Evolutionary conservation across 35 echinoderm and acorn worm genomes (phyloP), one percentile per base, ranked within the genome.

Genomic region (Anneissia japonica): DNA sequence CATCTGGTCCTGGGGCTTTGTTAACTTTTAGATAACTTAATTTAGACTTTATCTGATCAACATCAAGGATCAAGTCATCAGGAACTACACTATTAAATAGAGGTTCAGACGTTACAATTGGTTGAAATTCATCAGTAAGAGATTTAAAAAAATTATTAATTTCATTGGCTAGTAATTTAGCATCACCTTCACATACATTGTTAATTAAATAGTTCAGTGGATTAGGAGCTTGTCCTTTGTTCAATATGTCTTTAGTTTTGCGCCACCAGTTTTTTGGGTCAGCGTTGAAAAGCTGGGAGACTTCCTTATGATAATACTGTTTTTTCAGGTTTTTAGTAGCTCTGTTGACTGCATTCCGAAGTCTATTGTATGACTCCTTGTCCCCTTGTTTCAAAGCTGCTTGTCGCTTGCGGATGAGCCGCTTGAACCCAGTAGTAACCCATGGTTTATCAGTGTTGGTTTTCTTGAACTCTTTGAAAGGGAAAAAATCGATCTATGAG

Each of bases 1-100:
- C 72, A 46, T 87, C 85, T 21, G 85, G 85, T 29, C 85, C 73
- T 2, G 73, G 3, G 3, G 85, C 13, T 46, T 87, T 87, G 85
- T 37, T 45, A 13, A 79, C 74, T 28, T 87, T 79, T 21, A 87
- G 34, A 31, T 87, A 78, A 75, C 31, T 1, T 37, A 38, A 73
- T 38, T 85, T 85, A 26, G 33, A 32, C 46, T 56, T 33, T 34
- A 38, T 31, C 12, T 19, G 43, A 36, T 73, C 32, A 30, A 85
- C 72, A n/a, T 30, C 0, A 36, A 85, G 28, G 23, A 34, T 73
- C 0, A 73, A 56, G 30, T 31, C 21, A 56, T 34, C 26, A 16
- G 83, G 83, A 34, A 28, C 33, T 31, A 34, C 23, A 38, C 5
- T 21, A 30, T 74, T 33, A 73, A 64, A 74, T 72, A 31, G 30